phyloP scores from a whole-genome alignment of 2,113 vertebrate genomes.

The Rattus norvegicus region GRCr8 NC_086021.1:83573501-83574000 shows the following conservation, averaged over 20 bases:
- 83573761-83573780: neutral
- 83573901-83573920: neutral
- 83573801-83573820: too few relatives aligned
- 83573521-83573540: neutral
- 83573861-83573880: neutral
- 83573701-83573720: neutral
- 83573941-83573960: neutral
- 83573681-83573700: too few relatives aligned
- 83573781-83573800: neutral
- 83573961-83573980: neutral
- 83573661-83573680: neutral
- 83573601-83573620: neutral
- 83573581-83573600: neutral
- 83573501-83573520: neutral
- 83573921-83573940: neutral
- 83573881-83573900: neutral
- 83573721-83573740: neutral
- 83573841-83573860: neutral
- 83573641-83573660: rapidly evolving
- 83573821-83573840: neutral
- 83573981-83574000: neutral
- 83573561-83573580: neutral
- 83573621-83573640: neutral
- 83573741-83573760: neutral
- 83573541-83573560: neutral